These are phyloP conservation scores for Rhincodon typus DNA, from an alignment of 2,797 vertebrate genomes.

Conservation along the genomic window DNA sequence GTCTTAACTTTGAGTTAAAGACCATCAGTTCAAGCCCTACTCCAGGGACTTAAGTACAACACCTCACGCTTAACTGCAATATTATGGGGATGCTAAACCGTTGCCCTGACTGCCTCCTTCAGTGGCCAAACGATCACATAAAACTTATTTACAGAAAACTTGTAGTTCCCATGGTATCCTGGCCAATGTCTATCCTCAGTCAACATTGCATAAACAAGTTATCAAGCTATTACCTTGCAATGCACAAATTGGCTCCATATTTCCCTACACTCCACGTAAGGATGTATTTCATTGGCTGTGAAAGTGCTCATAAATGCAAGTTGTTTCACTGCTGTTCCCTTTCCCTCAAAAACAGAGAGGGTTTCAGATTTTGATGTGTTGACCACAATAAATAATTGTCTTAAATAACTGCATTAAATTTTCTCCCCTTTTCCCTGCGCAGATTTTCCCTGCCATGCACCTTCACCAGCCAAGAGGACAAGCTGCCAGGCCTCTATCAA, in stretches of 20 bases:
- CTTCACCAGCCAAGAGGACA: conserved; percentile 31
- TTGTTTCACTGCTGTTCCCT: background rate
- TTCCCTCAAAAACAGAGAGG: background rate
- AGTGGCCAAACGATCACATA: background rate
- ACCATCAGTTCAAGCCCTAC: background rate
- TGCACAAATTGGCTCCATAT: no score
- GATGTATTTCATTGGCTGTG: background rate
- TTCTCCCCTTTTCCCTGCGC: conserved; percentile 35
- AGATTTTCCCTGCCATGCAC: conserved; percentile 27
- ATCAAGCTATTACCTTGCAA: background rate
- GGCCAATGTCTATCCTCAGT: background rate
- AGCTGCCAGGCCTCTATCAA: conserved; percentile 26
- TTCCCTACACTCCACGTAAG: no score
- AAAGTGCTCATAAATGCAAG: no score
- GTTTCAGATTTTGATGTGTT: background rate
- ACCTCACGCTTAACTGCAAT: background rate
- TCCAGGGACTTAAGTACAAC: background rate
- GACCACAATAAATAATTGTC: no score
- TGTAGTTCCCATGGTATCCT: background rate
- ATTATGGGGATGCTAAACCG: background rate
- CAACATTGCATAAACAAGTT: background rate
- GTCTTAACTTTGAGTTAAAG: background rate
- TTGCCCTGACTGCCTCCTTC: background rate
- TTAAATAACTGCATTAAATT: background rate
- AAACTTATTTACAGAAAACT: background rate